Evolutionary conservation across 2,113 vertebrate species (phyloP).

Genomic region (Cathartes aura): DNA sequence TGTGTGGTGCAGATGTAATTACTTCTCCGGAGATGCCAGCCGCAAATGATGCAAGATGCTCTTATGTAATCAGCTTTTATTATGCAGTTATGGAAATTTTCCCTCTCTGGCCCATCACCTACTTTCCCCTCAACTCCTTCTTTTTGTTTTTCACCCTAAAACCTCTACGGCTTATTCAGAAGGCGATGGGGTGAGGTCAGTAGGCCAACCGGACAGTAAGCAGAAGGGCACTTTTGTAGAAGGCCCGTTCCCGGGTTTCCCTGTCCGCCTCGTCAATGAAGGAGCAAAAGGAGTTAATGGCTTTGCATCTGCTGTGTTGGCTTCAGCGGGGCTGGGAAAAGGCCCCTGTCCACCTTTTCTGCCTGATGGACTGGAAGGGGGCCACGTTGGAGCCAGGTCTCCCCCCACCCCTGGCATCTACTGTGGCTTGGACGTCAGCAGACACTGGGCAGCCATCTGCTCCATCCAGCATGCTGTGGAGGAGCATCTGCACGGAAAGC

Average conservation of each 20-base stretch:
- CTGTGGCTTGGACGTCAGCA: neutral
- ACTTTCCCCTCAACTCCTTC: neutral
- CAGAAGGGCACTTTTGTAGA: neutral
- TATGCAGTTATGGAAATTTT: conserved; percentile 21
- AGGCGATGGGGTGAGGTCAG: neutral
- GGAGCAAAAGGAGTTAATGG: neutral
- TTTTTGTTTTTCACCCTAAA: neutral
- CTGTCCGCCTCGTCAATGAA: rapidly evolving
- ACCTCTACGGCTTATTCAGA: neutral
- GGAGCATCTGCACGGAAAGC: neutral
- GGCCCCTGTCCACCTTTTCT: neutral
- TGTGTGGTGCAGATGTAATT: conserved; percentile 56
- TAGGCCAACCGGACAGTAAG: neutral
- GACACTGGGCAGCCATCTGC: neutral
- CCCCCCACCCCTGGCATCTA: neutral
- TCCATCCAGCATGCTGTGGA: neutral
- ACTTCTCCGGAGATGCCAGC: conserved; percentile 55
- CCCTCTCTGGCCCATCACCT: neutral
- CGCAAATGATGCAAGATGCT: conserved; percentile 28
- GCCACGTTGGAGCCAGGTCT: neutral
- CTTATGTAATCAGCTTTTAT: conserved; percentile 45
- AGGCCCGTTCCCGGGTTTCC: neutral
- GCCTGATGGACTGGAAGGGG: neutral
- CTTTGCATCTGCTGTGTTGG: neutral
- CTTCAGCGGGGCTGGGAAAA: neutral